Percentiles rank a stretch among this genome's conserved stretches.
These are phyloP conservation scores for Acanthisitta chloris DNA, from an alignment of 2,113 vertebrate genomes.

Conservation along the genomic window DNA sequence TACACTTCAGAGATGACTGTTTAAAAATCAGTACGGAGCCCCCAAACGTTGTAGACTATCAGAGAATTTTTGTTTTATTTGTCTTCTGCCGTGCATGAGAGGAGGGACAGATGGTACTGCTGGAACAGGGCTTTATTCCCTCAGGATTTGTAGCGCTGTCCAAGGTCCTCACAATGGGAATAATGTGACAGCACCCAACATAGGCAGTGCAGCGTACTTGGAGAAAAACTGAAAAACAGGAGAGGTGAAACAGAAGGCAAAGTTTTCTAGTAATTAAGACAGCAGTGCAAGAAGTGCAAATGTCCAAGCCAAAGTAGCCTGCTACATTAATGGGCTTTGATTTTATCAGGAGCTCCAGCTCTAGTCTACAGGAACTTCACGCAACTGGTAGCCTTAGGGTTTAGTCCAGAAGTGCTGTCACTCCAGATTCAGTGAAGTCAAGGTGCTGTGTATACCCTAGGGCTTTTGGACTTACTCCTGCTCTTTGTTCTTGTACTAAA, in stretches of 20 bases:
- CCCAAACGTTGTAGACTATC: neutral
- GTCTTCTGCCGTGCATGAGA: neutral
- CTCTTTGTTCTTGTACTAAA: neutral
- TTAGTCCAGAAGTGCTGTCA: neutral
- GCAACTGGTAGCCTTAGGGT: neutral
- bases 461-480: neutral
- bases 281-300: neutral
- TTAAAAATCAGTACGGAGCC: neutral
- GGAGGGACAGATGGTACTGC: neutral
- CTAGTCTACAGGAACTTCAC: neutral
- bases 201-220: neutral
- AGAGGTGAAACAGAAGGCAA: neutral
- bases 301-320: neutral
- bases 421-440: neutral
- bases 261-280: neutral
- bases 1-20: neutral
- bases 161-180: neutral
- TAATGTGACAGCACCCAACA: neutral
- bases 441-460: neutral
- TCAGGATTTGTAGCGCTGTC: neutral
- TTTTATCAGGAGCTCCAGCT: neutral
- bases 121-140: neutral
- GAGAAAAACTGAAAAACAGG: neutral
- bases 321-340: neutral
- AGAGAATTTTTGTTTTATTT: neutral